Evolutionary conservation across 2,797 vertebrate species (phyloP).

Genomic region (Vespertilio murinus): DNA sequence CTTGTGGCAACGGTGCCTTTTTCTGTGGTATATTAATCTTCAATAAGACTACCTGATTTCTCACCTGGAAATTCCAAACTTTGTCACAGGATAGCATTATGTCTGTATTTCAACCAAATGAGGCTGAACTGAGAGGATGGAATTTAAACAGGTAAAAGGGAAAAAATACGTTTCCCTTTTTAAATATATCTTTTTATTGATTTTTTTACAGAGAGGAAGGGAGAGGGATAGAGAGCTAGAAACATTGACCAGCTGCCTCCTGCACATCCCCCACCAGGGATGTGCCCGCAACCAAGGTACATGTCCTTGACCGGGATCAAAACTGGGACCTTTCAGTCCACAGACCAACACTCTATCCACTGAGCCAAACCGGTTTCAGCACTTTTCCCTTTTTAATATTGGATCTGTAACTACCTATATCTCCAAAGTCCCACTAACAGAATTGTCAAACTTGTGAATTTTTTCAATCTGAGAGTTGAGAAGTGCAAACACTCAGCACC

Average conservation of each 20-base stretch:
- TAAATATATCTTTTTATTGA: background rate
- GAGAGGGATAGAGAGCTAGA: too few relatives aligned
- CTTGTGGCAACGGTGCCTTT: background rate
- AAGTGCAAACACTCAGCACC: background rate
- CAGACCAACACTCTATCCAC: too few relatives aligned
- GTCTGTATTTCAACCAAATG: background rate
- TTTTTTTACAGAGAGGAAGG: too few relatives aligned
- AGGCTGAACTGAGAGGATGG: background rate
- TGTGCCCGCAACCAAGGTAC: too few relatives aligned
- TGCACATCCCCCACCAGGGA: too few relatives aligned
- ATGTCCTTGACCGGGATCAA: too few relatives aligned
- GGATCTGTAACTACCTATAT: background rate
- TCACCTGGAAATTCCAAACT: slow-evolving; percentile 22
- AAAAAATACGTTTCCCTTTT: background rate
- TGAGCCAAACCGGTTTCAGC: too few relatives aligned
- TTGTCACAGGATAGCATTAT: background rate
- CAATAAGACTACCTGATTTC: background rate
- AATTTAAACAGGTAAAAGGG: background rate
- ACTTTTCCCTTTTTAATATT: background rate
- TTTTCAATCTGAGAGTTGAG: background rate
- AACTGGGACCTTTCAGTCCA: too few relatives aligned
- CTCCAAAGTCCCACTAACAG: background rate
- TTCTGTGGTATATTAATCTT: background rate
- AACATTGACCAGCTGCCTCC: too few relatives aligned
- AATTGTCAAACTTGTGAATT: background rate